These are phyloP conservation scores for Drosophila bipectinata DNA, from an alignment of 1,140 invertebrate genomes.

Conservation along the genomic window DNA sequence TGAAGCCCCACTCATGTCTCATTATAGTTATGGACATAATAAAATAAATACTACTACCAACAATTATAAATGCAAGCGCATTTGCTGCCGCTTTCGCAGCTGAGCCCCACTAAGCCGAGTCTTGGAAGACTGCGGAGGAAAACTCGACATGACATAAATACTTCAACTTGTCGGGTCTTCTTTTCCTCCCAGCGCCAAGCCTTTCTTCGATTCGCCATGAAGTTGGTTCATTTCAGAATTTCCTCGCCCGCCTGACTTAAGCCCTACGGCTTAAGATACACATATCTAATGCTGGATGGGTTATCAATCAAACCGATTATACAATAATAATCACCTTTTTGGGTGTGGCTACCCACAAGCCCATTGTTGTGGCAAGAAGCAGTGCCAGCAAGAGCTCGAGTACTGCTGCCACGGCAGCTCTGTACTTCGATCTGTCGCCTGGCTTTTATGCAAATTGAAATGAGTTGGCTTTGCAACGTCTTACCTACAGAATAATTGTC, in stretches of 20 bases:
- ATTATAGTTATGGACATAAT: conserved; percentile 83
- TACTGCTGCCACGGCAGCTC: conserved; percentile 13
- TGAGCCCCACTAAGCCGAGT: conserved; percentile 37
- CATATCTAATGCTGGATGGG: conserved; percentile 34
- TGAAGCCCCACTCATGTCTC: conserved; percentile 59
- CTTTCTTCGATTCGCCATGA: background rate
- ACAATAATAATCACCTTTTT: conserved; percentile 48
- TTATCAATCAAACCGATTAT: conserved; percentile 71
- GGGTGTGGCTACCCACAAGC: conserved; percentile 36
- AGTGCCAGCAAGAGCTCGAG: conserved; percentile 7
- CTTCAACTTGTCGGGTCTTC: conserved; percentile 55
- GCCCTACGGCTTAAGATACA: background rate
- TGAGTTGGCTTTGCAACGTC: conserved; percentile 71
- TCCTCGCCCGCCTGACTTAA: background rate
- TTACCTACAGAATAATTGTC: conserved; percentile 78
- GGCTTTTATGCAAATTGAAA: conserved; percentile 78
- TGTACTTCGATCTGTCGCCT: conserved; percentile 45
- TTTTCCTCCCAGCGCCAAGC: conserved; percentile 15
- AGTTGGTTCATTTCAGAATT: conserved; percentile 13
- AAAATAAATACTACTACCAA: conserved; percentile 79
- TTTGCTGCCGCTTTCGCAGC: conserved; percentile 63
- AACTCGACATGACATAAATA: conserved; percentile 78
- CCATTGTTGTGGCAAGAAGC: conserved; percentile 19
- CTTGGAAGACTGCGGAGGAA: conserved; percentile 34
- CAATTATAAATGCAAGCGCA: conserved; percentile 77